Percentiles rank a stretch among this genome's conserved stretches.
Conservation (phyloP, 2,888 invertebrate genomes). For the Tetrapedia diversipes region DNA sequence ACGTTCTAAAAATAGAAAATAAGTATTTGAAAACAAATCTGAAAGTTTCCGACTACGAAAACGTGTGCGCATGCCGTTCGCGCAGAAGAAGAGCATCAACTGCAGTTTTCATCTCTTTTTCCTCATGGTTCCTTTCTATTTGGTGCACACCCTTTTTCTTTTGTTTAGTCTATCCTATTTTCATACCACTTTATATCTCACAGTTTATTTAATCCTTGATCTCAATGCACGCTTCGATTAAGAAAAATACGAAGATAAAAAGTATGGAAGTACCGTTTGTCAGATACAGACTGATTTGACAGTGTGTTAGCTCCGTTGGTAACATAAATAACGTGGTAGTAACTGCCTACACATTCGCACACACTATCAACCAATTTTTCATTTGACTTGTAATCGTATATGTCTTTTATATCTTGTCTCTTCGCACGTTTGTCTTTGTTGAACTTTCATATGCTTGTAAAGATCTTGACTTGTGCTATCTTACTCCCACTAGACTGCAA, state of each 20-base stretch:
- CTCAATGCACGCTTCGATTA: not conserved
- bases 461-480: not conserved
- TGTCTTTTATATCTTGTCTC: not conserved
- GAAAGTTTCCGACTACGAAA: not conserved
- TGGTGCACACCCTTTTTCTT: slow-evolving; percentile 4
- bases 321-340: not conserved
- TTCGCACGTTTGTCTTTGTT: not conserved
- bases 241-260: not conserved
- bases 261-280: not conserved
- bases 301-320: not conserved
- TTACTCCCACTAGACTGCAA: not conserved
- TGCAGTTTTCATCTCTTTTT: slow-evolving; percentile 18
- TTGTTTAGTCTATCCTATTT: slow-evolving; percentile 13
- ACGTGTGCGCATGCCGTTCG: slow-evolving; percentile 8
- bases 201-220: not conserved
- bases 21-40: not conserved
- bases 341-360: not conserved
- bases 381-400: not conserved
- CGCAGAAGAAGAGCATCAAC: slow-evolving; percentile 25
- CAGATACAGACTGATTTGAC: not conserved
- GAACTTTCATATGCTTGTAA: too few species aligned
- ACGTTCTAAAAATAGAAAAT: not conserved
- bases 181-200: not conserved
- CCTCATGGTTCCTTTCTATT: not conserved
- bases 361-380: slow-evolving; percentile 1